Conservation (phyloP, 1,140 invertebrate genomes). For the Heliothis virescens region DNA sequence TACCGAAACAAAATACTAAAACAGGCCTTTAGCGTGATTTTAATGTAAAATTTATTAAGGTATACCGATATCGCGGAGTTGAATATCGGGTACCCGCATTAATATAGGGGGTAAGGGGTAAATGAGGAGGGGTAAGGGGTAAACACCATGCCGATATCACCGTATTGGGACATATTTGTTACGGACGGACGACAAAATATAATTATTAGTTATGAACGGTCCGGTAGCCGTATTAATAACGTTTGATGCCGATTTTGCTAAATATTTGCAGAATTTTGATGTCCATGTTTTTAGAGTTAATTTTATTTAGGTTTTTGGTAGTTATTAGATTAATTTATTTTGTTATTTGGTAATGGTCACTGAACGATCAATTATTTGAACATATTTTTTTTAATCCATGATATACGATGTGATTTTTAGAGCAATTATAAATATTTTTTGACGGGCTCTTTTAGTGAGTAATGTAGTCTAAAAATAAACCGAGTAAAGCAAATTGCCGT, state of each 20-base stretch:
- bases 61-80: conserved; percentile 21
- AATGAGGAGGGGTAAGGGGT: not conserved
- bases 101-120: conserved; percentile 12
- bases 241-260: conserved; percentile 23
- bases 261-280: conserved; percentile 18
- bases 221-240: conserved; percentile 33
- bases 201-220: conserved; percentile 34
- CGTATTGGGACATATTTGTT: conserved; percentile 42
- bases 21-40: conserved; percentile 18
- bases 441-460: no score
- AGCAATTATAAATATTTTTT: no score
- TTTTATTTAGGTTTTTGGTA: not conserved
- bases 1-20: conserved; percentile 31
- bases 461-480: not conserved
- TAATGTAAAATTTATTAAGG: conserved; percentile 41
- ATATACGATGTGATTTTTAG: no score
- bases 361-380: no score
- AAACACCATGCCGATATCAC: conserved; percentile 33
- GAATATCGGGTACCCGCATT: conserved; percentile 40
- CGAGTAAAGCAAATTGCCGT: not conserved
- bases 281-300: not conserved
- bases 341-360: no score
- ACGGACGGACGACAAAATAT: conserved; percentile 37
- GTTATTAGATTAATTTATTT: not conserved
- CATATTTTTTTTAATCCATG: no score